Evolutionary conservation across 2,113 vertebrate species (phyloP), one percentile per base, ranked within the genome.

Genomic region (Perognathus longimembris): DNA sequence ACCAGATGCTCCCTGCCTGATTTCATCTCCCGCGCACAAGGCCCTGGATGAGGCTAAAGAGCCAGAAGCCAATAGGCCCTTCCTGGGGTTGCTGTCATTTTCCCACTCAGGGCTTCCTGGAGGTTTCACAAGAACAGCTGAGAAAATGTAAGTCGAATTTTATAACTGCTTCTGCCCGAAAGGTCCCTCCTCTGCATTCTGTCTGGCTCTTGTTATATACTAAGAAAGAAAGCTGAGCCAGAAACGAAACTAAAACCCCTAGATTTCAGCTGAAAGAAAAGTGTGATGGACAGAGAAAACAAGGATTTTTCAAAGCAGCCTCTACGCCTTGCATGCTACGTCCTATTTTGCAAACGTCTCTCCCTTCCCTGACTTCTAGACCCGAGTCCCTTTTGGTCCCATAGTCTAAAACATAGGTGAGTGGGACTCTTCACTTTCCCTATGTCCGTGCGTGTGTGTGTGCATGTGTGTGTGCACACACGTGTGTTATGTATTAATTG

Each of bases 61-160:
- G 28, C 22, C 34, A 17, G 64, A 71, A 69, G 59, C 76, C 89
- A 73, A 7, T 11, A 42, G 22, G n/a, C 42, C 74, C 7, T n/a
- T 1, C 34, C 26, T 26, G 26, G 75, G 69, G 40, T 69, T 22
- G 12, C 42, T 61, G 78, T 24, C 40, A 82, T 83, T 90, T 93
- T 66, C 38, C 66, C 34, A 87, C 15, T 88, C 64, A 38, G 54
- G 61, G 78, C 75, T 85, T 50, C 78, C 38, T 18, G 67, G 59
- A 0, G 0, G 42, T 74, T 76, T 81, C 64, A 77, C 18, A 89
- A 95, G 57, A 94, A 84, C 14, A 38, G 42, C 69, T 85, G 26
- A 20, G 38, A 40, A 92, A 82, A 69, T 9, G 30, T 10, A 38
- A 57, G 22, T 38, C 57, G 34, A 32, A 38, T 40, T 70, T 67